Percentiles rank a stretch among this genome's conserved stretches.
phyloP scores from a whole-genome alignment of 2,888 invertebrate genomes.

The Drosophila borealis region DNA sequence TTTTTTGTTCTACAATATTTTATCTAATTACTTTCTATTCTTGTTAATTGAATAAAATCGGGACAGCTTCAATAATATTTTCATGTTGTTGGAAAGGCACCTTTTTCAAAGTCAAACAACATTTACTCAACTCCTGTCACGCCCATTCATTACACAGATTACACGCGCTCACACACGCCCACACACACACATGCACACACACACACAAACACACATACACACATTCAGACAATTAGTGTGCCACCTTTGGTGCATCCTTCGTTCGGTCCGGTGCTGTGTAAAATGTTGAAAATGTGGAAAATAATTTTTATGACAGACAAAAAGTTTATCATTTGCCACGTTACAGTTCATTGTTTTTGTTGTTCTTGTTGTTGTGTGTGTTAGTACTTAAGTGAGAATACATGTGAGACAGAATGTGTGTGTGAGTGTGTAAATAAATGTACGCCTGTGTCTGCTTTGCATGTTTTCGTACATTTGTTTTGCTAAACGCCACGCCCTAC shows the following conservation, averaged over 20 bases:
- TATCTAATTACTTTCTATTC: neutral
- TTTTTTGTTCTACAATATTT: neutral
- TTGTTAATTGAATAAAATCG: neutral
- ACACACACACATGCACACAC: conserved; percentile 19
- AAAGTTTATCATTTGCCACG: conserved; percentile 79
- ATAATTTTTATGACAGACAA: conserved; percentile 73
- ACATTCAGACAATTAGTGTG: conserved; percentile 34
- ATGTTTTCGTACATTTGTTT: conserved; percentile 50
- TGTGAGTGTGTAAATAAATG: conserved; percentile 27
- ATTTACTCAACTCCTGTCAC: conserved; percentile 31
- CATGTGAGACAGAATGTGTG: conserved; percentile 15
- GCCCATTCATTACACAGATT: conserved; percentile 36
- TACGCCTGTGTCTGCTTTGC: conserved; percentile 56
- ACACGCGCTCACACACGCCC: conserved; percentile 8
- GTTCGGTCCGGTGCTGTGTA: conserved; percentile 29
- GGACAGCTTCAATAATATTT: conserved; percentile 1
- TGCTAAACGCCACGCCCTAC: conserved; percentile 18
- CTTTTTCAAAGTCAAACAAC: conserved; percentile 14
- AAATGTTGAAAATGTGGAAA: conserved; percentile 56
- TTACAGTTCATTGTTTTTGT: conserved; percentile 71
- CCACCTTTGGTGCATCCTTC: conserved; percentile 34
- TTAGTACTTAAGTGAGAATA: conserved; percentile 40
- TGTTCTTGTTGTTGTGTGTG: conserved; percentile 12
- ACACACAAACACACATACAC: conserved; percentile 25
- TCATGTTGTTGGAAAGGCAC: conserved; percentile 2